Conservation (phyloP, 2,113 vertebrate genomes). For the Furnarius figulus region DNA sequence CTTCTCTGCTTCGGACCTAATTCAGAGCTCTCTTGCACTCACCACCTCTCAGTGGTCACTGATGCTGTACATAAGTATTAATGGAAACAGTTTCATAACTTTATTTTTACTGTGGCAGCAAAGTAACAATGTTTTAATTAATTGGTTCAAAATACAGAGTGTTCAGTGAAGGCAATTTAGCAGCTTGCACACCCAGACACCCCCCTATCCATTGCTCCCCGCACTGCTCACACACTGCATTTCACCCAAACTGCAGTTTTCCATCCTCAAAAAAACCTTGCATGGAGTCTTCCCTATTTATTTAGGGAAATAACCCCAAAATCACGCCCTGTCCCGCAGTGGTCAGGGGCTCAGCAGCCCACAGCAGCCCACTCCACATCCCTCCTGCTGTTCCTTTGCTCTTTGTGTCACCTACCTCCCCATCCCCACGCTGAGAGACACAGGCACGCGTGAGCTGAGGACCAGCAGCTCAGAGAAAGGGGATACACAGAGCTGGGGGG, state of each 20-base stretch:
- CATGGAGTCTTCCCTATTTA: background rate
- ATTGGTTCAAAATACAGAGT: fast-evolving
- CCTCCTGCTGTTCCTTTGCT: background rate
- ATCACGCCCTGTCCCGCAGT: fast-evolving
- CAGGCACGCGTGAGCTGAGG: fast-evolving
- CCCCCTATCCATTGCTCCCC: background rate
- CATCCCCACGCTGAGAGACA: background rate
- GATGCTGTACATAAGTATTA: fast-evolving
- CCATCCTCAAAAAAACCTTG: background rate
- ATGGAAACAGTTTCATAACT: background rate
- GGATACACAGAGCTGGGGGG: background rate
- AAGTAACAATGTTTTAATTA: background rate
- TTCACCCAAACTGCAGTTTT: fast-evolving
- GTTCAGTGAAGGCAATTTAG: background rate
- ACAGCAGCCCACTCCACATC: fast-evolving
- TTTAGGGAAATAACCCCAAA: background rate
- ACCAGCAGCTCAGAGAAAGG: background rate
- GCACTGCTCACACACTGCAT: fast-evolving
- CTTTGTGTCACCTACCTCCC: background rate
- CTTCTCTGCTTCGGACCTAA: fast-evolving
- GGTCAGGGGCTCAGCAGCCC: background rate
- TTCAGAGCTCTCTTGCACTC: background rate
- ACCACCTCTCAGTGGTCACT: background rate
- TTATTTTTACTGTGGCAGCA: background rate
- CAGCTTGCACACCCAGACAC: background rate